Conservation (phyloP, 2,113 vertebrate genomes). For the Mormyrus iriodes region DNA sequence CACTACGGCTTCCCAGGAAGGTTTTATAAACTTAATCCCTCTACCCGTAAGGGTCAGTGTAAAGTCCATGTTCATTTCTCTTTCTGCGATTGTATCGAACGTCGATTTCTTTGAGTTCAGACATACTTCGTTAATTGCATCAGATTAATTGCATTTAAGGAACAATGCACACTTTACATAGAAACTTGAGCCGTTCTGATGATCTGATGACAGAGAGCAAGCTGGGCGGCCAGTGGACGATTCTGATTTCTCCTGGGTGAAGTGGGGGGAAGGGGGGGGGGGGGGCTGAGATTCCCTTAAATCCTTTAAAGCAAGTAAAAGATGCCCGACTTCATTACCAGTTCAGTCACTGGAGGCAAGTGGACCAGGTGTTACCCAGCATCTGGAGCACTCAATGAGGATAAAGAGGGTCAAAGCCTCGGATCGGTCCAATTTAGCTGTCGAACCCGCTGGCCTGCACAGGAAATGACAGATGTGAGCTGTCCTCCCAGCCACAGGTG, state of each 20-base stretch:
- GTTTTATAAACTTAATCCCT: background rate
- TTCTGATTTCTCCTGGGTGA: background rate
- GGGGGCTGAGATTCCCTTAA: background rate
- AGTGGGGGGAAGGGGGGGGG: background rate
- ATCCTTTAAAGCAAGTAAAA: background rate
- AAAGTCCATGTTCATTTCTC: background rate
- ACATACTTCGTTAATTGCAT: background rate
- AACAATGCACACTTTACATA: background rate
- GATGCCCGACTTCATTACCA: slow-evolving; percentile 15
- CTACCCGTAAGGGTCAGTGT: background rate
- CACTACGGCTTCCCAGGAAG: too few relatives aligned
- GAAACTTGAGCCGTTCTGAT: background rate
- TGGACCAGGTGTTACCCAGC: slow-evolving; percentile 50
- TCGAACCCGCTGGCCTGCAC: slow-evolving; percentile 45
- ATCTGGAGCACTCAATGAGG: slow-evolving; percentile 50
- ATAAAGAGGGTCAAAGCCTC: slow-evolving; percentile 43
- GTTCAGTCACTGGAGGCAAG: slow-evolving; percentile 46
- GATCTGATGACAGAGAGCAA: background rate
- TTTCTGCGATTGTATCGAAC: background rate
- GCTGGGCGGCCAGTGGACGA: background rate
- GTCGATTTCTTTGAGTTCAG: background rate
- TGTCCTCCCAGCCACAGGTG: slow-evolving; percentile 30
- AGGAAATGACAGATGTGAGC: slow-evolving; percentile 27
- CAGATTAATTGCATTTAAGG: background rate
- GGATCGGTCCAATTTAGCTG: slow-evolving; percentile 41